Base-by-base conservation (phyloP, 2,797 vertebrate species). In the Phataginus tricuspis region DNA sequence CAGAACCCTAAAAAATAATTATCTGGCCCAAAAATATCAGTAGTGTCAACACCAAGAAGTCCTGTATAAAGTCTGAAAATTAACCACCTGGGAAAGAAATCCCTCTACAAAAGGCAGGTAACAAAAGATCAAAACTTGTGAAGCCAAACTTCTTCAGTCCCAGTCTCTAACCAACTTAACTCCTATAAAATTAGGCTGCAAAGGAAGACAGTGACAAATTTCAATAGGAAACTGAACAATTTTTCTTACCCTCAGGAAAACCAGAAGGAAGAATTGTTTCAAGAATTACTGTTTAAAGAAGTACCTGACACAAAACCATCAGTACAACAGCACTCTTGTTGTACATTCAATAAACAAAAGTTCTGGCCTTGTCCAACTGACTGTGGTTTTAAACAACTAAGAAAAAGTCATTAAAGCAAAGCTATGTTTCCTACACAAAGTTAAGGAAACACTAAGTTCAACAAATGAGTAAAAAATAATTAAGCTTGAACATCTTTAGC, bases 401-500 rank as follows among this genome's bases (percentile, higher is more conserved):
- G 25, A 87, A 93, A 92, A 92, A 19, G 61, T n/a, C 49, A 66
- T 86, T 91, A 59, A 72, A 95, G 64, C 45, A 75, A 72, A 79
- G 53, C 21, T 74, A 16, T 19, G 34, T 51, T 75, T 79, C 63
- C 53, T 25, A 79, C 1, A 51, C 12, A 84, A 39, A 29, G 16
- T 42, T 59, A 94, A 71, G 45, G 12, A 90, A 90, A 83, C 27
- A 74, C 49, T 14, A 83, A 61, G 16, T 72, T 79, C 27, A 45
- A 94, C 29, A 83, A 82, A 85, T 55, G 18, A 84, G 23, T 79
- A 49, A 86, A 89, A 80, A 87, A 57, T 42, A 53, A 34, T 88
- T 61, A 55, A 66, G 37, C 5, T 9, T 93, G 74, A 25, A 91
- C 11, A 88, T 68, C 55, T 87, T 71, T 84, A 57, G 51, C 53